These are phyloP conservation scores for Motacilla tschutschensis DNA, from an alignment of 2,113 vertebrate species.

Conservation along the genomic window DNA sequence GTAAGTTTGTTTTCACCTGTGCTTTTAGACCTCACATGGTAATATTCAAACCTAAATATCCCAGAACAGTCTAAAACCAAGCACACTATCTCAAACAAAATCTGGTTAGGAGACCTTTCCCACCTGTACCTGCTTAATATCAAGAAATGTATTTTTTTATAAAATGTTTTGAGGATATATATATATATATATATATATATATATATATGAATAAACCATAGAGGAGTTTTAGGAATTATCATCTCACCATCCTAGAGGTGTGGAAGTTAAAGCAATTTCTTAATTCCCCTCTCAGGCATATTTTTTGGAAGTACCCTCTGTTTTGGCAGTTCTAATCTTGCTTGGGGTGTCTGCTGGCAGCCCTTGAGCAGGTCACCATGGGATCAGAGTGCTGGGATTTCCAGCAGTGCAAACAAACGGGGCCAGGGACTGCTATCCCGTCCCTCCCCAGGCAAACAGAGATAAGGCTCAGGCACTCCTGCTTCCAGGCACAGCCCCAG, in stretches of 20 bases:
- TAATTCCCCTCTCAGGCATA: neutral
- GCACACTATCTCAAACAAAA: neutral
- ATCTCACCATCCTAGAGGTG: neutral
- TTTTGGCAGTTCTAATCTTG: neutral
- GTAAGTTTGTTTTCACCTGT: neutral
- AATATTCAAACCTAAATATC: neutral
- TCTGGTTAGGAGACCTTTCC: neutral
- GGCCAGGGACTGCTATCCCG: conserved; percentile 18
- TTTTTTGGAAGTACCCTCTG: neutral
- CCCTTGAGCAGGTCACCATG: neutral
- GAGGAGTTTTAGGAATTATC: neutral
- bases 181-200: too few species aligned
- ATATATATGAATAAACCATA: neutral
- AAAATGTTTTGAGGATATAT: neutral
- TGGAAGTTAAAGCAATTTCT: neutral
- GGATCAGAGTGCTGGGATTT: neutral
- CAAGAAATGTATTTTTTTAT: neutral
- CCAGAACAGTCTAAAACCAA: neutral
- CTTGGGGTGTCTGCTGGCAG: neutral
- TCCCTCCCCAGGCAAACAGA: neutral
- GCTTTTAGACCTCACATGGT: neutral
- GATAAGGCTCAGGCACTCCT: conserved; percentile 13
- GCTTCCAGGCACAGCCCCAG: neutral
- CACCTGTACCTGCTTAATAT: neutral
- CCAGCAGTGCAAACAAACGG: neutral